Evolutionary conservation across 2,888 invertebrate species (phyloP).

Genomic region (Ditylenchus weischeri): DNA sequence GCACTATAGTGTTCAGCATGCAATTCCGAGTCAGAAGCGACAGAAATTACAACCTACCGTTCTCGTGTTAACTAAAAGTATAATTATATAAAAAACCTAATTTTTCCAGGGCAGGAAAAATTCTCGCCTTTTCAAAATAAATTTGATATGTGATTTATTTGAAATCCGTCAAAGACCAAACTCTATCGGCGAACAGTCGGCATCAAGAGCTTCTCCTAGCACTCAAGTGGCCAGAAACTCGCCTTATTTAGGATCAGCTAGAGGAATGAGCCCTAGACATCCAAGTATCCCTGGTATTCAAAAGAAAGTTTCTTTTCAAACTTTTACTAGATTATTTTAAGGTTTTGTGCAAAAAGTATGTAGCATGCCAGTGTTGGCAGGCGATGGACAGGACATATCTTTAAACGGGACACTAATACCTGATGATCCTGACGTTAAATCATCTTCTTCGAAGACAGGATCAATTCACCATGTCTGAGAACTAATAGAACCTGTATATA

Average conservation of each 20-base stretch:
- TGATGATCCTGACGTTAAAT: conserved; percentile 1
- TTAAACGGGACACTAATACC: background rate
- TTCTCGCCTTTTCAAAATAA: conserved; percentile 93
- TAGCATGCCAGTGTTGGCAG: background rate
- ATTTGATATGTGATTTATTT: conserved; percentile 83
- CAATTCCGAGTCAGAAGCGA: no score
- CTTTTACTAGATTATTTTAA: no score
- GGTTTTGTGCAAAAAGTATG: conserved; percentile 2
- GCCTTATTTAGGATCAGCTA: conserved; percentile 16
- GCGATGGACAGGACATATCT: background rate
- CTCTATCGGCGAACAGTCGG: background rate
- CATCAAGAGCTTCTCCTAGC: background rate
- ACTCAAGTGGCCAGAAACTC: conserved; percentile 7
- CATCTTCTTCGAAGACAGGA: background rate
- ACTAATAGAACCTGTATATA: background rate
- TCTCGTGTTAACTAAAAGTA: no score
- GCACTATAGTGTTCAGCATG: no score
- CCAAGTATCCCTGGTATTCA: no score
- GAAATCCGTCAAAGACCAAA: conserved; percentile 62
- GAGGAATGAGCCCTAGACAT: background rate
- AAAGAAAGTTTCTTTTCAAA: no score
- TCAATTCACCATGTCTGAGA: conserved; percentile 7
- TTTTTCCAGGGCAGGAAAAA: conserved; percentile 73
- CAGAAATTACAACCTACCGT: no score
- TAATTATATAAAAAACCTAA: background rate